Conservation (phyloP, 2,797 vertebrate genomes). For the Chrosomus eos region DNA sequence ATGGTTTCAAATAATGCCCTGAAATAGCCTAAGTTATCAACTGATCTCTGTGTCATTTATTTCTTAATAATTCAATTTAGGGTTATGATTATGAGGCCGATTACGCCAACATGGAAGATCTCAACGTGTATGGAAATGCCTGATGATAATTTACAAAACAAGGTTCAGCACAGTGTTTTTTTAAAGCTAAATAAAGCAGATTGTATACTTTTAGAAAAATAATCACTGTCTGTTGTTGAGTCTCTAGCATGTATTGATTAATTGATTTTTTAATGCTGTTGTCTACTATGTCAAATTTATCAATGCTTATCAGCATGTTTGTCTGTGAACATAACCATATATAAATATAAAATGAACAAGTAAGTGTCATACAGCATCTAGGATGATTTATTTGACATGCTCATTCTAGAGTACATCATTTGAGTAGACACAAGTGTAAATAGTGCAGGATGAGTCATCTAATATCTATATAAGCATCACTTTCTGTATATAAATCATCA, state of each 20-base stretch:
- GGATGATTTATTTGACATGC: not conserved
- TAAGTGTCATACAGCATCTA: not conserved
- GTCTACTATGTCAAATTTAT: not conserved
- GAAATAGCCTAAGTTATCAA: no score
- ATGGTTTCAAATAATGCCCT: not conserved
- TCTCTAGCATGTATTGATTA: not conserved
- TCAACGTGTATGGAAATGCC: conserved; percentile 44
- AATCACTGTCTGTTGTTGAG: not conserved
- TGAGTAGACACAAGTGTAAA: no score
- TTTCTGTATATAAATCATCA: no score
- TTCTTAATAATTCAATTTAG: not conserved
- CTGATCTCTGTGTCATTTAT: not conserved
- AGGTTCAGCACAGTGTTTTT: not conserved
- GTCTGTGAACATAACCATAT: not conserved
- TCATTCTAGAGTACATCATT: no score
- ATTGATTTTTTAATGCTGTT: not conserved
- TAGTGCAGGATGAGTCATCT: no score
- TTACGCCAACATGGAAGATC: conserved; percentile 27
- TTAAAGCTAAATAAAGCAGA: not conserved
- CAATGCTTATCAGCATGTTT: not conserved
- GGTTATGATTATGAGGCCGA: not conserved
- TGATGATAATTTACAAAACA: conserved; percentile 15
- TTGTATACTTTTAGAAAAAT: not conserved
- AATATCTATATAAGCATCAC: no score
- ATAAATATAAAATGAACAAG: not conserved